Percentiles rank a stretch among this genome's conserved stretches.
phyloP scores from a whole-genome alignment of 2,888 invertebrate genomes.

The Ceratothoa steindachneri region DNA sequence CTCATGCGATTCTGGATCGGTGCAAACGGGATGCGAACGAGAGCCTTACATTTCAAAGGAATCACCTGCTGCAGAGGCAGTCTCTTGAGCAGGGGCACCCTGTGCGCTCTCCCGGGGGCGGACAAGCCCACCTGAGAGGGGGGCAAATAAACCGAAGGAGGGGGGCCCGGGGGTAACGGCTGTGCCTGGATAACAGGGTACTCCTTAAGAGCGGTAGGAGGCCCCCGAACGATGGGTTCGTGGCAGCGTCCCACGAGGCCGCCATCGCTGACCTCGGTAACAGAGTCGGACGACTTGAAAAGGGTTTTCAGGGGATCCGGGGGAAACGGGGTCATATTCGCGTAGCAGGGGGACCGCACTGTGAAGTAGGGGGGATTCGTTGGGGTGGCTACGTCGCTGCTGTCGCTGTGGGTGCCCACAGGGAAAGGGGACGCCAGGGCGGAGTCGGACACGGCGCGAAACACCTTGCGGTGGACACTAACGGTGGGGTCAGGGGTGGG shows the following conservation, averaged over 20 bases:
- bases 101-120: conserved; percentile 42
- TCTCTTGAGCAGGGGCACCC: conserved; percentile 57
- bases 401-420: conserved; percentile 22
- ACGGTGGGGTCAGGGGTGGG: background rate
- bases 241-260: conserved; percentile 2
- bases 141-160: conserved; percentile 34
- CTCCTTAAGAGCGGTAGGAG: conserved; percentile 9
- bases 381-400: conserved; percentile 39
- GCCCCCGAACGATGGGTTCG: background rate
- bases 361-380: conserved; percentile 43
- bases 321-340: background rate
- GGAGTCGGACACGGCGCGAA: conserved; percentile 34
- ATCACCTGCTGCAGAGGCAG: conserved; percentile 57
- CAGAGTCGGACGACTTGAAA: background rate
- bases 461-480: conserved; percentile 22
- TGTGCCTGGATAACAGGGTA: conserved; percentile 37
- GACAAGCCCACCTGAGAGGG: conserved; percentile 22
- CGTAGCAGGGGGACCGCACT: conserved; percentile 24
- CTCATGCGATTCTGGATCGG: conserved; percentile 26
- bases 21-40: background rate
- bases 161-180: conserved; percentile 34
- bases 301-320: conserved; percentile 1
- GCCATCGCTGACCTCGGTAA: background rate
- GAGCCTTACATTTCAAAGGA: conserved; percentile 59
- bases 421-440: conserved; percentile 20